These are phyloP conservation scores for Polypterus bichir DNA, from an alignment of 2,113 vertebrate species.

Conservation along the genomic window DNA sequence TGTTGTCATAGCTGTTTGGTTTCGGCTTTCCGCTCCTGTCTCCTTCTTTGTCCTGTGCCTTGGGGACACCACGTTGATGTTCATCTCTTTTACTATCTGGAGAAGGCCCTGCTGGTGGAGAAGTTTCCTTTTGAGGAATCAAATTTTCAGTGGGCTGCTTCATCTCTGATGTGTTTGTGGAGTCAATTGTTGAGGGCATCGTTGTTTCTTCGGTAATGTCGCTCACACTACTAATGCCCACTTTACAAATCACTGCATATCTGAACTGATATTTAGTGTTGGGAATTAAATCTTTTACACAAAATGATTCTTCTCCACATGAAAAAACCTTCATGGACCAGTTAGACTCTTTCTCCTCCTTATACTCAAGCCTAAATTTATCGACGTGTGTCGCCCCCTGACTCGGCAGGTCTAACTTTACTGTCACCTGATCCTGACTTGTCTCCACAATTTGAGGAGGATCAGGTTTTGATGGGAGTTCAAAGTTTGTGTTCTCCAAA, in stretches of 20 bases:
- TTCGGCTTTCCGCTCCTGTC: not conserved
- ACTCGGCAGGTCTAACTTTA: not conserved
- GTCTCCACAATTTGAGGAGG: not conserved
- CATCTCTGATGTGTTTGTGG: not conserved
- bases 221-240: not conserved
- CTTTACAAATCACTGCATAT: conserved; percentile 6
- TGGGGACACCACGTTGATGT: too few species aligned
- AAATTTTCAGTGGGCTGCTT: not conserved
- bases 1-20: not conserved
- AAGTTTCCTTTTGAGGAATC: not conserved
- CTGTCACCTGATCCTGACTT: not conserved
- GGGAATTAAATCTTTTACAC: conserved; percentile 1
- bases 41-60: not conserved
- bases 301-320: not conserved
- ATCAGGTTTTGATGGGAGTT: conserved; percentile 14
- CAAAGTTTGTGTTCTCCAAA: conserved; percentile 9
- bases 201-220: not conserved
- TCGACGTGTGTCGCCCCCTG: conserved; percentile 1
- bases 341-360: not conserved
- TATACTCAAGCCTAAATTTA: conserved; percentile 7
- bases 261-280: conserved; percentile 15
- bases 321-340: conserved; percentile 6
- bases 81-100: not conserved
- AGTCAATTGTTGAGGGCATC: not conserved
- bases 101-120: not conserved